phyloP scores from a whole-genome alignment of 2,888 invertebrate species.

The Nowickia ferox region DNA sequence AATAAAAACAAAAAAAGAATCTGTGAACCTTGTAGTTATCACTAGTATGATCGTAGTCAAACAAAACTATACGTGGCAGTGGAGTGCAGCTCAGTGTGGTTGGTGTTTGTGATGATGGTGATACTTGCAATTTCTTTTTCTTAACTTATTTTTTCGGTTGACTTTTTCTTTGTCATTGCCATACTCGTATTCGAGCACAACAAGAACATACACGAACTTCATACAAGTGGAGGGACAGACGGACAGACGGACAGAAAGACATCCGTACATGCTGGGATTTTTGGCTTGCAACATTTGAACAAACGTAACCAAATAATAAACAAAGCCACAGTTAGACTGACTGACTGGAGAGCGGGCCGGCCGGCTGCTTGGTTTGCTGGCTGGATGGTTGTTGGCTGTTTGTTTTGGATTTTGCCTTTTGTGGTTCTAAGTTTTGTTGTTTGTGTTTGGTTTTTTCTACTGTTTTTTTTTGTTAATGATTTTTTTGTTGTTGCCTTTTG shows the following conservation, averaged over 20 bases:
- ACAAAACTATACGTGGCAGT: slow-evolving; percentile 51
- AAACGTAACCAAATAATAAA: slow-evolving; percentile 48
- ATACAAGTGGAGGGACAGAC: slow-evolving; percentile 24
- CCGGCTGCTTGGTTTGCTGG: background rate
- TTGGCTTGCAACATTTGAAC: slow-evolving; percentile 67
- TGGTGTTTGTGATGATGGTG: slow-evolving; percentile 47
- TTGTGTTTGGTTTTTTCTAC: slow-evolving; percentile 31
- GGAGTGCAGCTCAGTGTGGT: slow-evolving; percentile 9
- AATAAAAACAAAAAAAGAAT: slow-evolving; percentile 74
- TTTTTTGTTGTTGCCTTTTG: slow-evolving; percentile 14
- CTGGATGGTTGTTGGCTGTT: slow-evolving; percentile 29
- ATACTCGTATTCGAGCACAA: slow-evolving; percentile 21
- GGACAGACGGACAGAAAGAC: slow-evolving; percentile 31
- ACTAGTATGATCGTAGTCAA: slow-evolving; percentile 75
- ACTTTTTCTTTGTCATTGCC: slow-evolving; percentile 66
- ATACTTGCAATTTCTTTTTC: slow-evolving; percentile 73
- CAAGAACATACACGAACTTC: slow-evolving; percentile 49
- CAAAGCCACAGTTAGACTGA: slow-evolving; percentile 51
- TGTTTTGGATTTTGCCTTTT: slow-evolving; percentile 40
- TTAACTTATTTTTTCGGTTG: slow-evolving; percentile 19
- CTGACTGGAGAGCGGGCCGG: slow-evolving; percentile 24
- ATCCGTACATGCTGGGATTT: slow-evolving; percentile 73
- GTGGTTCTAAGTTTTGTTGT: slow-evolving; percentile 47
- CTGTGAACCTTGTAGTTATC: slow-evolving; percentile 82
- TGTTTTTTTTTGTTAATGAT: slow-evolving; percentile 23